Base-by-base conservation (phyloP, 2,888 invertebrate genomes). In the Erannis defoliaria region DNA sequence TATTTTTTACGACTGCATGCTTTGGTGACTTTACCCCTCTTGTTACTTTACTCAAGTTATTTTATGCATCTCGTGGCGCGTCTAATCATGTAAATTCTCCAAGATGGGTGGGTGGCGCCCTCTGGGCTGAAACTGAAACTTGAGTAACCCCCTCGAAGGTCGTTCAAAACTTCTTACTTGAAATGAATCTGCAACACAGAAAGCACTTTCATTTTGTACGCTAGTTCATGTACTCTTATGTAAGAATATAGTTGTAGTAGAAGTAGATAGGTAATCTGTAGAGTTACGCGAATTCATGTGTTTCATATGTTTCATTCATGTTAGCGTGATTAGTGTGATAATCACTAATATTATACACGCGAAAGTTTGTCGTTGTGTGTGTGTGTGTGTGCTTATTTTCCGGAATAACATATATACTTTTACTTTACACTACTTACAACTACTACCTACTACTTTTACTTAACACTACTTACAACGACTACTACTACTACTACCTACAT, bases 21-120 rank as follows among this genome's bases (percentile, higher is more conserved):
- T 72, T 68, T 68, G 60, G 51, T 67, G 35, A 55, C 49, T 55
- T 45, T 65, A 69, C 72, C 69, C 64, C 66, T 70, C 74, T 72
- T 68, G 75, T 71, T 12, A 71, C 67, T 70, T 67, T 65, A 69
- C 67, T 71, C 70, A 67, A 64, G 71, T 78, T 74, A 75, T 76
- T 78, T 80, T 82, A 82, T 85, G 81, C 86, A 82, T 81, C 82
- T 81, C 80, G 79, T 75, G 78, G 78, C 79, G 78, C 76, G 81
- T 84, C 85, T 89, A 88, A 90, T 90, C 88, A 90, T 90, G 90
- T 85, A 90, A 90, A 90, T 90, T 88, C 84, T 77, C 80, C 78
- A 75, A 85, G 87, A 84, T 78, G 81, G 82, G 84, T 79, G 83
- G 84, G 83, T 76, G 82, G 84, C 77, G 81, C 76, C 71, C 77